These are phyloP conservation scores for Meliscaeva auricollis DNA, from an alignment of 2,888 invertebrate species.

Conservation along the genomic window DNA sequence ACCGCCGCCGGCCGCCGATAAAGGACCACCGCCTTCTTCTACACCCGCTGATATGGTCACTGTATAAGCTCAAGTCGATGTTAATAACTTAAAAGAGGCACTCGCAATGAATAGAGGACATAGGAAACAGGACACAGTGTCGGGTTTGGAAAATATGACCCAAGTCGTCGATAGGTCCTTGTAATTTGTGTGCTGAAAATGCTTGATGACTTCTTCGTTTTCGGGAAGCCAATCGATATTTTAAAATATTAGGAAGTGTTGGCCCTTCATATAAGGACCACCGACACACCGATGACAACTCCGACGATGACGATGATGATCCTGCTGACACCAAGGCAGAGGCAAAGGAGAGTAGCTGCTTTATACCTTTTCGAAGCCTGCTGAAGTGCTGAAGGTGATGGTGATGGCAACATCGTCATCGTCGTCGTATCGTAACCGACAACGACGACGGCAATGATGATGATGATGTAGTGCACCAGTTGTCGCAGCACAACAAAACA, in stretches of 20 bases:
- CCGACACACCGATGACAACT: constrained; percentile 54
- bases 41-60: no score
- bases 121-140: no score
- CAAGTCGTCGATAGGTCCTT: constrained; percentile 16
- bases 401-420: constrained; percentile 21
- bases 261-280: constrained; percentile 37
- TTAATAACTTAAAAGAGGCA: constrained; percentile 43
- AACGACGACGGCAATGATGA: constrained; percentile 62
- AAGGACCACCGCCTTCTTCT: no score
- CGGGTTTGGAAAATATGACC: no score
- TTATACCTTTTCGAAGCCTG: no score
- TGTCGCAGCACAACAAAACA: constrained; percentile 73
- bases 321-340: constrained; percentile 30
- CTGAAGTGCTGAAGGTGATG: constrained; percentile 16
- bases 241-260: constrained; percentile 58
- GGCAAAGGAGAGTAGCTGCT: neutral
- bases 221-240: constrained; percentile 65
- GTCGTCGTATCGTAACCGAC: constrained; percentile 19
- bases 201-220: constrained; percentile 28
- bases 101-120: constrained; percentile 19
- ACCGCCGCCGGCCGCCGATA: neutral
- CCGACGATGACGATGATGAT: constrained; percentile 34
- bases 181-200: constrained; percentile 36
- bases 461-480: constrained; percentile 74
- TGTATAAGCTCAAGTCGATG: no score